Evolutionary conservation across 2,888 invertebrate genomes (phyloP), one percentile per base, ranked within the genome.

Genomic region (Tromatobia lineatoria): DNA sequence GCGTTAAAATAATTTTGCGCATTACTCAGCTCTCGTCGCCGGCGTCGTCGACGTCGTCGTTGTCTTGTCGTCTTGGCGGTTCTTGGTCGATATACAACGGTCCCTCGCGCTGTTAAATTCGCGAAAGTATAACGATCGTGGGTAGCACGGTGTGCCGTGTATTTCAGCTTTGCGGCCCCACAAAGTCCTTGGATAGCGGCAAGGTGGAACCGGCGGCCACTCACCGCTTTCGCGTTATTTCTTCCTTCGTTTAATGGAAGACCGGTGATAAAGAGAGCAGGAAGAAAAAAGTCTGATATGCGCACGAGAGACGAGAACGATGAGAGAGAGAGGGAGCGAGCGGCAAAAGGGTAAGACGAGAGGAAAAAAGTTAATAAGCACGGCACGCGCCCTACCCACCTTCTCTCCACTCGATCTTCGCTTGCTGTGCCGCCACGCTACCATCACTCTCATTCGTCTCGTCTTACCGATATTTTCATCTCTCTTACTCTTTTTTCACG

Each of bases 281-380:
- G 64, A 71, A 67, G 71, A 66, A 78, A n/a, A 77, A 70, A 64
- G 47, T 50, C 85, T 84, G 79, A 86, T 88, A 85, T 77, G 79
- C 81, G 79, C 52, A 81, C 86, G 87, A 66, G 52, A 25, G 59
- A 13, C 69, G 69, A 83, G 74, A 80, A 42, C 25, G 66, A 78
- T 75, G 69, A 78, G 75, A 70, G 69, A 59, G 74, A 29, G 29
- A 29, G 29, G 4, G 29, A 29, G 29, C 74, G 80, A 61, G 66
- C 57, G 85, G 34, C 18, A 45, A 18, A 42, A 73, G 42, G 67
- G 82, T 78, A 67, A 66, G 80, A 81, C 74, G 79, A 77, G 59
- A 78, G 85, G 81, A 88, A 89, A 89, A 88, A 90, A 90, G 90
- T 89, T 90, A 90, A 90, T 90, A 90, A 90, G 88, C 89, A 87